Conservation (phyloP, 2,797 vertebrate species). For the Periparus ater region DNA sequence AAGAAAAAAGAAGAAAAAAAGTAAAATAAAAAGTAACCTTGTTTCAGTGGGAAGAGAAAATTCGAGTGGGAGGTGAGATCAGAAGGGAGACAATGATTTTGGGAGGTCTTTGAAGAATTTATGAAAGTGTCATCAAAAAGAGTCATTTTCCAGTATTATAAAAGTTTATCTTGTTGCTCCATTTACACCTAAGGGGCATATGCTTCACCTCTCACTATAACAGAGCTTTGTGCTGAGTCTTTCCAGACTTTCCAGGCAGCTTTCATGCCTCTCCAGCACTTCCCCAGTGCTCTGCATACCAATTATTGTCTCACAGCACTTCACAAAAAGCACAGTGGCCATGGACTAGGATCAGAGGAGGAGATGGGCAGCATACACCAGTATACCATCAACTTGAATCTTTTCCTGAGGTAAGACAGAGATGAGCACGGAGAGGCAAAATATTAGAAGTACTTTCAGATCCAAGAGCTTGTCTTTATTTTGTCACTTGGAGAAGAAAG, state of each 20-base stretch:
- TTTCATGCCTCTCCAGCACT: neutral
- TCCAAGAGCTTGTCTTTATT: neutral
- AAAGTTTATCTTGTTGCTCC: neutral
- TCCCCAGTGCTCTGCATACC: neutral
- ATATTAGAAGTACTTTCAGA: neutral
- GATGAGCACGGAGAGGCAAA: neutral
- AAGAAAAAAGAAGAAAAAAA: neutral
- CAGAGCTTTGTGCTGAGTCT: neutral
- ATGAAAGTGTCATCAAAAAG: neutral
- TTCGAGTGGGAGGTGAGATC: conserved; percentile 15
- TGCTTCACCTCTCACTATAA: neutral
- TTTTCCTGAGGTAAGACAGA: neutral
- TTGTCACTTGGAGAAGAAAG: neutral
- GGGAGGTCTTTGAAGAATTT: conserved; percentile 14
- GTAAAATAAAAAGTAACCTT: neutral
- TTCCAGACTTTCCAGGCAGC: neutral
- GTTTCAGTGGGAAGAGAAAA: neutral
- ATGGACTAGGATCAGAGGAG: neutral
- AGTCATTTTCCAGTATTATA: neutral
- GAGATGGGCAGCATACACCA: neutral
- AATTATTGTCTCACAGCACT: neutral
- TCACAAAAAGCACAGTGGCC: neutral
- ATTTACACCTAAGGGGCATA: neutral
- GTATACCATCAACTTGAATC: neutral
- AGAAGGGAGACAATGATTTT: conserved; percentile 11